phyloP scores from a whole-genome alignment of 2,888 invertebrate species.

The Agonum fuliginosum region DNA sequence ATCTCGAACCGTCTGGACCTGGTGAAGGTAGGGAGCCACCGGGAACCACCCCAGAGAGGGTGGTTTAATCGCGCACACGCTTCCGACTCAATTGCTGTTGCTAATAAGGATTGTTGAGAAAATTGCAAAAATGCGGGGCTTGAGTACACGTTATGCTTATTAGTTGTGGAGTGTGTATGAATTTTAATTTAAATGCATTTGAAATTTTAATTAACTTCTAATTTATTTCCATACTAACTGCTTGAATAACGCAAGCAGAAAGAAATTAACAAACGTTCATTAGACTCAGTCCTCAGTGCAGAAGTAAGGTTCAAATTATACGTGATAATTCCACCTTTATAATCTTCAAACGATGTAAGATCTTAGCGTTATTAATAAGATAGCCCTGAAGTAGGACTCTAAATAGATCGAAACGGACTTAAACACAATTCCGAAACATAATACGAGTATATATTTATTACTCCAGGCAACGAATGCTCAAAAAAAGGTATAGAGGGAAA shows the following conservation, averaged over 20 bases:
- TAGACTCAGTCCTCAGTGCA: too few species aligned
- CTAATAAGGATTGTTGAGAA: conserved; percentile 36
- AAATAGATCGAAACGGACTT: too few species aligned
- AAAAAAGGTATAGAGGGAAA: too few species aligned
- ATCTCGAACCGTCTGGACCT: conserved; percentile 53
- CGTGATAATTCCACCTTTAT: too few species aligned
- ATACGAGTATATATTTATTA: too few species aligned
- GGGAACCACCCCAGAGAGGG: not conserved
- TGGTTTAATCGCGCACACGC: conserved; percentile 34
- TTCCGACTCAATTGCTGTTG: conserved; percentile 24
- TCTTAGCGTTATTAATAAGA: too few species aligned
- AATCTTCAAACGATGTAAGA: too few species aligned
- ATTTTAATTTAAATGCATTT: conserved; percentile 29
- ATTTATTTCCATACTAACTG: conserved; percentile 14
- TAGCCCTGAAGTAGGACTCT: too few species aligned
- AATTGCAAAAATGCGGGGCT: conserved; percentile 19
- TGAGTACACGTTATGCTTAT: conserved; percentile 28
- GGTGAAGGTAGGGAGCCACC: not conserved
- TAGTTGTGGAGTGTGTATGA: not conserved
- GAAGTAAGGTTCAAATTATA: too few species aligned
- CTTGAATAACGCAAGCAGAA: not conserved
- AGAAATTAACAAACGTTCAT: too few species aligned
- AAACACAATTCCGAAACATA: too few species aligned
- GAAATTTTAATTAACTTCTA: conserved; percentile 16
- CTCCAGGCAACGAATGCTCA: too few species aligned